A percentile compares a stretch with the other conserved stretches of the same genome.
Conservation (phyloP, 2,888 invertebrate species). For the Drosophila paranaensis region DNA sequence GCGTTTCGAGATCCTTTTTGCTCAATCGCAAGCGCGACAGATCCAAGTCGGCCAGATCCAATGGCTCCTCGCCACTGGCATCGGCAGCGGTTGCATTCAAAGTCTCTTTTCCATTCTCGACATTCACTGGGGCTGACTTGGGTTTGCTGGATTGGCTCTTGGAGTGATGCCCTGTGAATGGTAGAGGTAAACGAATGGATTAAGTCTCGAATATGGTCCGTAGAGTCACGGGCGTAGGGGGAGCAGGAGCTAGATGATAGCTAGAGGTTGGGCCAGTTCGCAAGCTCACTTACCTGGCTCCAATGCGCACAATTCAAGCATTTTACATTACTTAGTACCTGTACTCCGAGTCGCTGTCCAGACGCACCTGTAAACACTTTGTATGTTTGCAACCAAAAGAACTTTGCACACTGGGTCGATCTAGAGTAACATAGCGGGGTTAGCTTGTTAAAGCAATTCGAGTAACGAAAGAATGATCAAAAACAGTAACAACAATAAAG, state of each 20-base stretch:
- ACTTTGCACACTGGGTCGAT: slow-evolving; percentile 52
- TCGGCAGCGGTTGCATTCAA: neutral
- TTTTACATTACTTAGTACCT: slow-evolving; percentile 44
- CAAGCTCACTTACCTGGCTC: slow-evolving; percentile 60
- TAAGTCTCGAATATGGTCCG: slow-evolving; percentile 1
- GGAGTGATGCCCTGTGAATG: slow-evolving; percentile 54
- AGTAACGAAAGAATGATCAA: slow-evolving; percentile 2
- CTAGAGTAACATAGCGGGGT: slow-evolving; percentile 48
- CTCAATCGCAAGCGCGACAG: slow-evolving; percentile 89
- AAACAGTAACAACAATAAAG: slow-evolving; percentile 8
- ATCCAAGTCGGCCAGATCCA: slow-evolving; percentile 88
- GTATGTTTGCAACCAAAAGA: slow-evolving; percentile 76
- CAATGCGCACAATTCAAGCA: neutral
- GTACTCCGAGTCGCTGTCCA: slow-evolving; percentile 13
- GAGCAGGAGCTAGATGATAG: slow-evolving; percentile 12
- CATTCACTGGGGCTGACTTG: slow-evolving; percentile 32
- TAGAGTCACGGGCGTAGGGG: slow-evolving; percentile 4
- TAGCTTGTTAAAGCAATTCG: slow-evolving; percentile 51
- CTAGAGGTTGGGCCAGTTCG: slow-evolving; percentile 19
- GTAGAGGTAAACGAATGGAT: slow-evolving; percentile 16
- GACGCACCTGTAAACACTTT: slow-evolving; percentile 61
- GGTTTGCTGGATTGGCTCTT: slow-evolving; percentile 47
- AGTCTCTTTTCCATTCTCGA: slow-evolving; percentile 29
- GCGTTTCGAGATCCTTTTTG: slow-evolving; percentile 89
- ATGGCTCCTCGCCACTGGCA: slow-evolving; percentile 67